Conservation (phyloP, 2,797 vertebrate genomes). For the Spea hammondii region DNA sequence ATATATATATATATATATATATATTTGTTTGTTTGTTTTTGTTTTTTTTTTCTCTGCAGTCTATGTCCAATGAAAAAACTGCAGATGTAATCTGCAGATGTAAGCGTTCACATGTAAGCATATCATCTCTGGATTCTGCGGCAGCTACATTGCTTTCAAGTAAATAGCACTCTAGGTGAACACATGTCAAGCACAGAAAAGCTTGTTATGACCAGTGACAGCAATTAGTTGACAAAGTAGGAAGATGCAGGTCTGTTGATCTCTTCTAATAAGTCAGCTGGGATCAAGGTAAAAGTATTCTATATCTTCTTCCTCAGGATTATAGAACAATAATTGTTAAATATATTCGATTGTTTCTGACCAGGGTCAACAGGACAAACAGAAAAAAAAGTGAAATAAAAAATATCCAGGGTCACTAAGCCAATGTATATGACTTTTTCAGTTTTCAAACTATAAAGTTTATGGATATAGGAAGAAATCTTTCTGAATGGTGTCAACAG, state of each 20-base stretch:
- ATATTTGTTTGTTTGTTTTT: too few relatives aligned
- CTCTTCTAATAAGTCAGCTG: slow-evolving; percentile 50
- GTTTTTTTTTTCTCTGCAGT: too few relatives aligned
- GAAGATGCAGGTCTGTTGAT: slow-evolving; percentile 45
- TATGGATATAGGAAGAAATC: too few relatives aligned
- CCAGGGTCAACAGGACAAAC: background rate
- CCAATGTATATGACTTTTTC: too few relatives aligned
- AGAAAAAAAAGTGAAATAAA: background rate
- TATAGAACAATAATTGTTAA: slow-evolving; percentile 38
- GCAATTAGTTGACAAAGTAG: slow-evolving; percentile 49
- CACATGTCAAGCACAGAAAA: slow-evolving; percentile 49
- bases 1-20: too few relatives aligned
- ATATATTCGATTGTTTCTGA: slow-evolving; percentile 29
- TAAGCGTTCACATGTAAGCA: slow-evolving; percentile 19
- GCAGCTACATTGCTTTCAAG: slow-evolving; percentile 34
- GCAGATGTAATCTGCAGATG: too few relatives aligned
- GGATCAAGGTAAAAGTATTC: slow-evolving; percentile 45
- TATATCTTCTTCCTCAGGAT: slow-evolving; percentile 20
- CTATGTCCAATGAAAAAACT: too few relatives aligned
- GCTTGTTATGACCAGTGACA: slow-evolving; percentile 50
- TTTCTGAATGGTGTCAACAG: slow-evolving; percentile 5
- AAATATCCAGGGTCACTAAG: background rate
- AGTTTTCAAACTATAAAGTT: too few relatives aligned
- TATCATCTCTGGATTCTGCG: slow-evolving; percentile 17
- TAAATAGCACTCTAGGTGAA: slow-evolving; percentile 47